phyloP scores from a whole-genome alignment of 2,113 vertebrate genomes.

The Anser cygnoides region DNA sequence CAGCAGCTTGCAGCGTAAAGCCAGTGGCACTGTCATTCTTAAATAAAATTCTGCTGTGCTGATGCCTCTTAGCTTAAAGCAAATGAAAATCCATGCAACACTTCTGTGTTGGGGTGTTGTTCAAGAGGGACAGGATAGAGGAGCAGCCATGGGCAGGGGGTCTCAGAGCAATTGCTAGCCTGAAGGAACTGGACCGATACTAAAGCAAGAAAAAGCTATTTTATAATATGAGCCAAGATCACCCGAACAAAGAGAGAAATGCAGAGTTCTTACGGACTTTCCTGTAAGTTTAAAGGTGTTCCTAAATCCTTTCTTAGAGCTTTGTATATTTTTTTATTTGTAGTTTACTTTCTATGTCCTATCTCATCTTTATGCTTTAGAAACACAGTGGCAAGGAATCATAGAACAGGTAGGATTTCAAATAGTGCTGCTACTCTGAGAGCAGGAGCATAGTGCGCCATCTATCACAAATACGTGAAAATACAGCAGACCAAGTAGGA shows the following conservation, averaged over 20 bases:
- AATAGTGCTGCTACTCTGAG: accelerated
- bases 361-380: background rate
- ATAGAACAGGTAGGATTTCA: background rate
- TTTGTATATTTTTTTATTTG: background rate
- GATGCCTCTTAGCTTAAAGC: background rate
- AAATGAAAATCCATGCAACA: background rate
- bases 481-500: background rate
- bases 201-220: background rate
- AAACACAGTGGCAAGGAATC: background rate
- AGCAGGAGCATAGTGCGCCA: background rate
- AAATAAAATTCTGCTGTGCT: background rate
- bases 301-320: background rate
- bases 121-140: background rate
- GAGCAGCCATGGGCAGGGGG: background rate
- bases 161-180: background rate
- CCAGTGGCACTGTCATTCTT: background rate
- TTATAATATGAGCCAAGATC: background rate
- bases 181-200: background rate
- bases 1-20: background rate
- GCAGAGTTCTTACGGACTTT: background rate
- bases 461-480: background rate
- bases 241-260: background rate
- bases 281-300: background rate
- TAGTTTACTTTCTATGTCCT: background rate
- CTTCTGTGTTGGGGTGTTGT: background rate